These are phyloP conservation scores for Rhynchomys soricoides DNA, from an alignment of 2,113 vertebrate species.

Conservation along the genomic window DNA sequence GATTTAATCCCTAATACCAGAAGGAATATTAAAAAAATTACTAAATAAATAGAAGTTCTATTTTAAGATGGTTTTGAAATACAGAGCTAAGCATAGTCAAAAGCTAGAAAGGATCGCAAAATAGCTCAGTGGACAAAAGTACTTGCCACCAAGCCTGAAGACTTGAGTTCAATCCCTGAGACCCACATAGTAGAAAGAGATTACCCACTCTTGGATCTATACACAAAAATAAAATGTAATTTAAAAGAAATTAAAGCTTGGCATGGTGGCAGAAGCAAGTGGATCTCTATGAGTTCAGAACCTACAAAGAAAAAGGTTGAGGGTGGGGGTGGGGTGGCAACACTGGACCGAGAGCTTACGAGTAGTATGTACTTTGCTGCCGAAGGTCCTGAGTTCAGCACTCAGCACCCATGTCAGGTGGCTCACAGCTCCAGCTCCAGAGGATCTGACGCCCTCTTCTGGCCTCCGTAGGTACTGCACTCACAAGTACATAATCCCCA, in stretches of 20 bases:
- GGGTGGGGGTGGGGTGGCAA: background rate
- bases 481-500: background rate
- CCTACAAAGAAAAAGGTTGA: background rate
- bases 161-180: background rate
- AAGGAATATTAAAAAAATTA: background rate
- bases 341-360: too few relatives aligned
- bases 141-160: background rate
- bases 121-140: background rate
- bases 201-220: background rate
- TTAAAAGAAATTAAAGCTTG: background rate
- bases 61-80: conserved; percentile 45
- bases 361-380: background rate
- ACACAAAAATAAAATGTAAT: background rate
- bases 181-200: background rate
- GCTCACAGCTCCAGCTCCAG: background rate
- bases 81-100: conserved; percentile 40
- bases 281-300: background rate
- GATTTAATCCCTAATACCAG: background rate
- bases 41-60: background rate
- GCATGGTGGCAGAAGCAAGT: background rate
- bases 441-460: background rate
- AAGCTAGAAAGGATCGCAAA: background rate
- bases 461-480: background rate
- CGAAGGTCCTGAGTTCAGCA: background rate
- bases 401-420: background rate